phyloP scores from a whole-genome alignment of 2,113 vertebrate species.

The Gavialis gangeticus region DNA sequence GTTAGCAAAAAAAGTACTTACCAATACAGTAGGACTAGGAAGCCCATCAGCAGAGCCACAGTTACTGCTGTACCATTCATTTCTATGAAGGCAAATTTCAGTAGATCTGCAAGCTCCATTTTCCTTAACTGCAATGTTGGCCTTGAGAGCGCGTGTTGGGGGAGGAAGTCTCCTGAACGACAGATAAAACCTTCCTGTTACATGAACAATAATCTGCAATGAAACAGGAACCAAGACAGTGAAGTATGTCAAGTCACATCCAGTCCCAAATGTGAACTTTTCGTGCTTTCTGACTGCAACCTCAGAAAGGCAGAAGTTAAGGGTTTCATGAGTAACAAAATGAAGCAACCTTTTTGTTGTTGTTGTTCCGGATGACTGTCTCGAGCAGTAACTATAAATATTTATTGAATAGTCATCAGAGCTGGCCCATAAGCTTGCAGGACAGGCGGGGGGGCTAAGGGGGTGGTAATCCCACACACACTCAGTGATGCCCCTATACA shows the following conservation, averaged over 20 bases:
- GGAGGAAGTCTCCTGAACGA: not conserved
- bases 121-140: constrained; percentile 14
- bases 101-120: constrained; percentile 66
- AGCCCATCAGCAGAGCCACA: constrained; percentile 75
- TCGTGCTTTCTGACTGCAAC: constrained; percentile 31
- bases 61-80: constrained; percentile 67
- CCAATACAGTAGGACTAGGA: constrained; percentile 88
- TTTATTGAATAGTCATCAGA: constrained; percentile 23
- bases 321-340: constrained; percentile 57
- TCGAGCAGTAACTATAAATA: constrained; percentile 78
- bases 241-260: not conserved
- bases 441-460: not conserved
- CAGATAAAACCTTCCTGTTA: constrained; percentile 53
- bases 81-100: constrained; percentile 60
- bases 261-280: constrained; percentile 35
- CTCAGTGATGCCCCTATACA: not conserved
- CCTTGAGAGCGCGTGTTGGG: not conserved
- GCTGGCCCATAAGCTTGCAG: not conserved
- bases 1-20: constrained; percentile 65
- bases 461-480: not conserved
- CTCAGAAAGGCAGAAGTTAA: constrained; percentile 68
- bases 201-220: constrained; percentile 24
- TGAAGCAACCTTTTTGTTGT: constrained; percentile 70
- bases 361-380: constrained; percentile 45
- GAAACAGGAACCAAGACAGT: constrained; percentile 57